phyloP scores from a whole-genome alignment of 1,140 invertebrate species.

The Danaus plexippus region DNA sequence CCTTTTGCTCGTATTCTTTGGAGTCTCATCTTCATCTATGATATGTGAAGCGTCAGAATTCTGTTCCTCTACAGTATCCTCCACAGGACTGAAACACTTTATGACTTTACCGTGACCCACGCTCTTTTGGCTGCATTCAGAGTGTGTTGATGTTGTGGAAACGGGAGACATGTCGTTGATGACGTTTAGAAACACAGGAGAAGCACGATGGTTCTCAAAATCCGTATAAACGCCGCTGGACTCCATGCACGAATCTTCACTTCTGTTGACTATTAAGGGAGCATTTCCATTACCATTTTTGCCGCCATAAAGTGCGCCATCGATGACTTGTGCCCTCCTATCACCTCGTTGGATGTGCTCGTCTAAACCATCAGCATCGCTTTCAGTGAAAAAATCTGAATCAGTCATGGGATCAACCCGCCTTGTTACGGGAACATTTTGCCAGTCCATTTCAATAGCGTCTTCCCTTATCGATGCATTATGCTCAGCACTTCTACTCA shows the following conservation, averaged over 20 bases:
- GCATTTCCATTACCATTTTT: constrained; percentile 69
- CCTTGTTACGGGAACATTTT: constrained; percentile 69
- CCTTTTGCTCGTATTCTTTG: constrained; percentile 58
- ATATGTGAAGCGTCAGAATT: constrained; percentile 33
- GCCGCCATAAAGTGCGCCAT: constrained; percentile 85
- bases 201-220: constrained; percentile 77
- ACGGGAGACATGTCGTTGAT: constrained; percentile 74
- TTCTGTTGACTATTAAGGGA: constrained; percentile 68
- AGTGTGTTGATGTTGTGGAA: constrained; percentile 68
- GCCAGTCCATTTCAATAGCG: constrained; percentile 68
- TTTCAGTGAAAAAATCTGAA: constrained; percentile 91
- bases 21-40: constrained; percentile 45
- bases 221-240: constrained; percentile 90
- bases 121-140: constrained; percentile 65
- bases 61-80: constrained; percentile 42
- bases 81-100: constrained; percentile 41
- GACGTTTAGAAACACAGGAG: constrained; percentile 65
- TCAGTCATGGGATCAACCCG: constrained; percentile 88
- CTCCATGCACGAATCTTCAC: constrained; percentile 82
- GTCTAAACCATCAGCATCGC: constrained; percentile 85
- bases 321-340: constrained; percentile 83
- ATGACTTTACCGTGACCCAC: constrained; percentile 37
- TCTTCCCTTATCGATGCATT: constrained; percentile 67
- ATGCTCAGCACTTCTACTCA: constrained; percentile 81
- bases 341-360: constrained; percentile 80